Conservation (phyloP, 2,888 invertebrate genomes). For the Leptopterna dolabrata region DNA sequence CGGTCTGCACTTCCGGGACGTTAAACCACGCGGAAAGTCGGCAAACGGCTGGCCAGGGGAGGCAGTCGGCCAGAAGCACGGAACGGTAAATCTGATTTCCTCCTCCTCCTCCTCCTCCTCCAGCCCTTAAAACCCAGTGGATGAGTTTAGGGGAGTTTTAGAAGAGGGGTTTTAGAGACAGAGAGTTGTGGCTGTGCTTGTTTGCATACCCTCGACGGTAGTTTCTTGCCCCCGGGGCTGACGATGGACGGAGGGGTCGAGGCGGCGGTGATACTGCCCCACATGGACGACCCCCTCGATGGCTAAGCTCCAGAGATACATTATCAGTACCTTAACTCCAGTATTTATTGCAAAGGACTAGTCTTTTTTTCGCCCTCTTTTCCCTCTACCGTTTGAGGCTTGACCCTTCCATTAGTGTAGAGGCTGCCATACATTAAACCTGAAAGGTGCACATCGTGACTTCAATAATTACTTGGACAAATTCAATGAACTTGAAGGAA, state of each 20-base stretch:
- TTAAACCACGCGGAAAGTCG: constrained; percentile 15
- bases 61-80: not conserved
- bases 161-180: not conserved
- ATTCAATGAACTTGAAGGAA: no score
- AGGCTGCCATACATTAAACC: no score
- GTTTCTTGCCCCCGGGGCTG: not conserved
- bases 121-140: not conserved
- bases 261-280: constrained; percentile 28
- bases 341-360: constrained; percentile 24
- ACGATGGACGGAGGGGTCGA: not conserved
- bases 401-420: no score
- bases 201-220: constrained; percentile 30
- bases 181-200: constrained; percentile 9
- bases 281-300: not conserved
- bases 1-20: constrained; percentile 5
- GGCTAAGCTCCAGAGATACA: constrained; percentile 36
- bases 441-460: no score
- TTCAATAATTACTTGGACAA: no score
- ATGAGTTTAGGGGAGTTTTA: constrained; percentile 4
- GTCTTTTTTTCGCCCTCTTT: not conserved
- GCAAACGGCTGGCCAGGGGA: not conserved
- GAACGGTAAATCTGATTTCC: constrained; percentile 40
- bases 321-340: constrained; percentile 28
- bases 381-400: not conserved
- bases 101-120: not conserved